Base-by-base conservation (phyloP, 2,888 invertebrate species). In the Alviniconcha strummeri region DNA sequence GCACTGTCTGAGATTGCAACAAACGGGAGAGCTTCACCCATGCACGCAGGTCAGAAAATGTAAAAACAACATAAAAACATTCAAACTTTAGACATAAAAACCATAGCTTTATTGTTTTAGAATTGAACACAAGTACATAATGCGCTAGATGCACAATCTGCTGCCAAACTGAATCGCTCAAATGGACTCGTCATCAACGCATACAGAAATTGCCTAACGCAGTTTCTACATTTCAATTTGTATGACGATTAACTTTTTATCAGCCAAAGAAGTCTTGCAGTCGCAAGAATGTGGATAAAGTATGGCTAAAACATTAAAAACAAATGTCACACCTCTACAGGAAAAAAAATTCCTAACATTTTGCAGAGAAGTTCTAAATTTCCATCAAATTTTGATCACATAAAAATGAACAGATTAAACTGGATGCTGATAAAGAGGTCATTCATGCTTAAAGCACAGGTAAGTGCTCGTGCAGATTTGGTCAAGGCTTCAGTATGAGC, bases 311-410 rank as follows among this genome's bases (percentile, higher is more conserved):
- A 36, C 36, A 36, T 36, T 19, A 75, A 75, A 55, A 17, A 19
- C 52, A 19, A 19, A 54, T 36, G 36, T 36, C 15, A 52, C 52
- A 54, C 15, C 77, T 80, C 5, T 36, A 60, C 72, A 81, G 57
- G 57, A 74, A 5, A 81, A 71, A 74, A 36, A 55, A 81, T 13
- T 5, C 55, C 57, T 52, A 17, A 57, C 17, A 55, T 55, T 11
- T 55, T 74, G 15, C 57, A 74, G 72, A 81, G 74, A 82, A 19
- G 56, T 77, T 55, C 54, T 9, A 57, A 76, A 54, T 36, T 82
- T 82, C 77, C 82, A 82, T 77, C 75, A 76, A 82, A 82, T 19
- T 67, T 77, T 56, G 36, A 75, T 36, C 17, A 36, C 60, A 78
- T 57, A 78, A 78, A 78, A 78, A 78, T 57, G 36, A 52, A 78